Percentiles rank a stretch among this genome's conserved stretches.
These are phyloP conservation scores for Stratiomys singularior DNA, from an alignment of 2,888 invertebrate genomes.

Conservation along the genomic window DNA sequence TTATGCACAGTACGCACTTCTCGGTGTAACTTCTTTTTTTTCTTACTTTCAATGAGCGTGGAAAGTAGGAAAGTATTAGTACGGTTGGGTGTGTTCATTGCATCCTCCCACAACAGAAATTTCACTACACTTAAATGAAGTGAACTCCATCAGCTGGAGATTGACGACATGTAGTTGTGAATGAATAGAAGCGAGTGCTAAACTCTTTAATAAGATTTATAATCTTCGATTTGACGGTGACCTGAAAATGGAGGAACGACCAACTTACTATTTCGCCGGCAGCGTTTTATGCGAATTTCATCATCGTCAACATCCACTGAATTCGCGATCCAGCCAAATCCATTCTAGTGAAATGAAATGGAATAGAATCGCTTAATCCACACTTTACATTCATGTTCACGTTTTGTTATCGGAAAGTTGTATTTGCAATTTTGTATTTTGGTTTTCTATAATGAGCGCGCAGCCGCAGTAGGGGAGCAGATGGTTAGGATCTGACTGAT, in stretches of 20 bases:
- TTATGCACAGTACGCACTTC: constrained; percentile 10
- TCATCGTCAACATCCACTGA: background rate
- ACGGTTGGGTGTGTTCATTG: background rate
- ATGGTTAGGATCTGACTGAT: background rate
- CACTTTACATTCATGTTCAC: constrained; percentile 18
- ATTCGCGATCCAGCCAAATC: background rate
- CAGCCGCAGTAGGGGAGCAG: background rate
- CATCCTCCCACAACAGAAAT: background rate
- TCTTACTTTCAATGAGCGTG: constrained; percentile 1
- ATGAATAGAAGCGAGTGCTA: background rate
- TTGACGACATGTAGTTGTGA: background rate
- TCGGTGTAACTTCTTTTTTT: background rate
- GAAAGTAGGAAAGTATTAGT: constrained; percentile 18
- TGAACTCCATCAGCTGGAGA: background rate
- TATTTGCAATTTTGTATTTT: constrained; percentile 12
- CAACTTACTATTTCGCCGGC: constrained; percentile 13
- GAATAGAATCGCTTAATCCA: background rate
- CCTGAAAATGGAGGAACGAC: constrained; percentile 26
- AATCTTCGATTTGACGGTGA: constrained; percentile 30
- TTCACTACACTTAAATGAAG: background rate
- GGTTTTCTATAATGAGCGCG: background rate
- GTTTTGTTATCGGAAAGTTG: constrained; percentile 22
- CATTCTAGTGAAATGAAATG: background rate
- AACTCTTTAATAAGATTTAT: background rate
- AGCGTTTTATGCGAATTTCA: constrained; percentile 8